phyloP scores from a whole-genome alignment of 2,113 vertebrate species.

The Rhinoptilus africanus region DNA sequence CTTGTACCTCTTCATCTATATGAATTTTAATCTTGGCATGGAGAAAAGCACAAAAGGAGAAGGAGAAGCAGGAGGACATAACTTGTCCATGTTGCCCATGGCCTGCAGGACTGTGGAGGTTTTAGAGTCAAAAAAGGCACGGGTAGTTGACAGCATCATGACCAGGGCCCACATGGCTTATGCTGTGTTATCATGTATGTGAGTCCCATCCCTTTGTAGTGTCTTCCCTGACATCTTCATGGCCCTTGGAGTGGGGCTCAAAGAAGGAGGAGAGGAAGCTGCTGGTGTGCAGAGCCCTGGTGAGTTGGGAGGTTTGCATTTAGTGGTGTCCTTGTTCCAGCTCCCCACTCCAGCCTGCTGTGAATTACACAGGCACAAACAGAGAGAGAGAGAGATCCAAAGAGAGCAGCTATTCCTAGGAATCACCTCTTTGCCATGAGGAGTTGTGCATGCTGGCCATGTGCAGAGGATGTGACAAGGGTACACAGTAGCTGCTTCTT shows the following conservation, averaged over 20 bases:
- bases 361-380: background rate
- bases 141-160: background rate
- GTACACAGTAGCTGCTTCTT: background rate
- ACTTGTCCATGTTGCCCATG: background rate
- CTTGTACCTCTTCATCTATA: background rate
- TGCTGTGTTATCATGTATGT: background rate
- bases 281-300: background rate
- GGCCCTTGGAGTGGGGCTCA: background rate
- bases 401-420: background rate
- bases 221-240: background rate
- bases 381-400: background rate
- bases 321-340: background rate
- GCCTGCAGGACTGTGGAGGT: background rate
- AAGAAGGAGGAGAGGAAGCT: background rate
- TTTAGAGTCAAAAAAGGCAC: background rate
- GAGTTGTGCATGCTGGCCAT: background rate
- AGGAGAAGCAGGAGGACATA: background rate
- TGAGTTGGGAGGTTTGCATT: background rate
- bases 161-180: background rate
- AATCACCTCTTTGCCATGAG: background rate
- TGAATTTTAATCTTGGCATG: background rate
- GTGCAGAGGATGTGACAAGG: background rate
- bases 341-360: background rate
- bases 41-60: background rate
- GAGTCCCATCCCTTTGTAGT: background rate